Percentiles rank a stretch among this genome's conserved stretches.
Conservation (phyloP, 92 coral and sea anemone species). For the Metridium senile region DNA sequence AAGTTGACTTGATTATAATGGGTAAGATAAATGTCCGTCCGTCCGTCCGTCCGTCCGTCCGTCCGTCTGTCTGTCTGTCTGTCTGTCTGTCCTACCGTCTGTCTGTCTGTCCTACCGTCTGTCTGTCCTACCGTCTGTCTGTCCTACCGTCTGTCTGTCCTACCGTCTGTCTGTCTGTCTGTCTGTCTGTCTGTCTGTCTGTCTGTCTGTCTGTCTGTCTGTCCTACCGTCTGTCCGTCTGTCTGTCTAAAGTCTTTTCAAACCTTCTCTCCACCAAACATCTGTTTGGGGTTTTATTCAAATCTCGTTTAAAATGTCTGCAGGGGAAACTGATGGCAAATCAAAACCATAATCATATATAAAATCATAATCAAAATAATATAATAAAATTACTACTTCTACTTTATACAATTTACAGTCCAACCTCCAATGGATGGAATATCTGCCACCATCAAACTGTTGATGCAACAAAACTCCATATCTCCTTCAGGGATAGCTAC, state of each 20-base stretch:
- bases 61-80: neutral
- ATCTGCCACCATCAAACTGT: conserved; percentile 34
- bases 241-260: neutral
- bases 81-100: neutral
- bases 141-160: neutral
- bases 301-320: too few relatives aligned
- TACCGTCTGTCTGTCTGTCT: too few relatives aligned
- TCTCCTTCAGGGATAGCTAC: conserved; percentile 38
- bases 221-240: neutral
- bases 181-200: neutral
- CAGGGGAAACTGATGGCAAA: too few relatives aligned
- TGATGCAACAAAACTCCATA: conserved; percentile 40
- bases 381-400: too few relatives aligned
- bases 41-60: neutral
- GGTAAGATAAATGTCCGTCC: conserved; percentile 25
- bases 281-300: too few relatives aligned
- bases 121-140: neutral
- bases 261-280: too few relatives aligned
- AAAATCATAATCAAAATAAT: too few relatives aligned
- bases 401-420: conserved; percentile 61
- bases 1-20: conserved; percentile 49
- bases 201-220: neutral
- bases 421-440: conserved; percentile 77
- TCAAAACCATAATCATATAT: too few relatives aligned
- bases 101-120: neutral